Conservation (phyloP, 2,888 invertebrate genomes). For the Parasteatoda lunata region DNA sequence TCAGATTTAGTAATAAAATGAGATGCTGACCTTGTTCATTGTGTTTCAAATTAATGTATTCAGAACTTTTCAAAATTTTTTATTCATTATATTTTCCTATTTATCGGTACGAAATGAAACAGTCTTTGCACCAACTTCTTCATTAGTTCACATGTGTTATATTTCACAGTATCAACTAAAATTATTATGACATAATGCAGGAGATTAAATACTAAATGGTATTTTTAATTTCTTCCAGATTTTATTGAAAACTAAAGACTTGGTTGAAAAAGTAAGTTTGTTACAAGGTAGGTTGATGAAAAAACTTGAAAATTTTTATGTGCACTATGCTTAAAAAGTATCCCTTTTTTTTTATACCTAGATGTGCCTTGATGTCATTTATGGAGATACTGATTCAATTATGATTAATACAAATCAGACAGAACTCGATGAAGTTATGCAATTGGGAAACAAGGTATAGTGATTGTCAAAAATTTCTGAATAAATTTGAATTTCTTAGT, state of each 20-base stretch:
- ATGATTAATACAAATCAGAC: conserved; percentile 97
- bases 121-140: too few species aligned
- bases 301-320: background rate
- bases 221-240: conserved; percentile 73
- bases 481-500: too few species aligned
- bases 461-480: background rate
- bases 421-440: conserved; percentile 86
- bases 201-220: too few species aligned
- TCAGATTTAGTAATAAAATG: too few species aligned
- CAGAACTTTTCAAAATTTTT: too few species aligned
- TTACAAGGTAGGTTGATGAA: background rate
- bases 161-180: too few species aligned
- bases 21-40: too few species aligned
- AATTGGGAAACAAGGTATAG: conserved; percentile 80
- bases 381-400: conserved; percentile 99
- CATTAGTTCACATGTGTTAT: too few species aligned
- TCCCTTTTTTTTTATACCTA: conserved; percentile 23
- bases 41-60: too few species aligned
- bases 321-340: conserved; percentile 5
- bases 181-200: background rate
- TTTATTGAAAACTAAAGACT: conserved; percentile 90
- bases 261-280: conserved; percentile 83
- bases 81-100: too few species aligned
- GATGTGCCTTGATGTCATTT: conserved; percentile 93
- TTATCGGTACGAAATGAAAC: too few species aligned